Evolutionary conservation across 2,797 vertebrate genomes (phyloP), one percentile per base, ranked within the genome.

Genomic region (Buphagus erythrorhynchus): DNA sequence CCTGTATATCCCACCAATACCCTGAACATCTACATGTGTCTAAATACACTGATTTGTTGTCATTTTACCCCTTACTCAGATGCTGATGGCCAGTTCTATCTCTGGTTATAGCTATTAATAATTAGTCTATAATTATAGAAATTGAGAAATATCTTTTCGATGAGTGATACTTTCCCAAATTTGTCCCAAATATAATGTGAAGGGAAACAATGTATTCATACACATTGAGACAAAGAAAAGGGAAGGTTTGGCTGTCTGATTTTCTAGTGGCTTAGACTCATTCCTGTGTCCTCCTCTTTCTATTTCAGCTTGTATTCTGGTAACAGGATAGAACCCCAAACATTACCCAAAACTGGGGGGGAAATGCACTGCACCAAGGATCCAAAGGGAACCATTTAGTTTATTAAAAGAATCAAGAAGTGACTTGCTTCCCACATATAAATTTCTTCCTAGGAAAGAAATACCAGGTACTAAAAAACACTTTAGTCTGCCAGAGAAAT

Each of bases 381-480:
- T 38, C 62, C 15, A 4, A 85, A 86, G 31, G n/a, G 35, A 90
- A 25, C 8, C 6, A 18, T 90, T 84, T 86, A 31, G 31, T 81
- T 88, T 94, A 78, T 91, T 89, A 78, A 93, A 80, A 93, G 48
- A 54, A 92, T 62, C 75, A 87, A 71, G 77, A 63, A 35, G 35
- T 80, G 49, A 86, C 36, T 88, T 66, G 31, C 43, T 95, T 90
- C 65, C 35, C 0, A 0, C 65, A 25, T 66, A 81, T 52, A 66
- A 71, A 72, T 92, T 86, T 85, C 35, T 88, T 93, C 33, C 33
- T 38, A 28, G 19, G 29, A 40, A 86, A 93, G 49, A 91, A 88
- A 92, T 66, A 80, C 13, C 81, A 78, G 68, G 66, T 77, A 86
- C 62, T 84, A 82, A 90, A 90, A 82, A 84, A 20, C 59, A 76